Evolutionary conservation across 2,113 vertebrate genomes (phyloP).

Genomic region (Glaucidium brasilianum): DNA sequence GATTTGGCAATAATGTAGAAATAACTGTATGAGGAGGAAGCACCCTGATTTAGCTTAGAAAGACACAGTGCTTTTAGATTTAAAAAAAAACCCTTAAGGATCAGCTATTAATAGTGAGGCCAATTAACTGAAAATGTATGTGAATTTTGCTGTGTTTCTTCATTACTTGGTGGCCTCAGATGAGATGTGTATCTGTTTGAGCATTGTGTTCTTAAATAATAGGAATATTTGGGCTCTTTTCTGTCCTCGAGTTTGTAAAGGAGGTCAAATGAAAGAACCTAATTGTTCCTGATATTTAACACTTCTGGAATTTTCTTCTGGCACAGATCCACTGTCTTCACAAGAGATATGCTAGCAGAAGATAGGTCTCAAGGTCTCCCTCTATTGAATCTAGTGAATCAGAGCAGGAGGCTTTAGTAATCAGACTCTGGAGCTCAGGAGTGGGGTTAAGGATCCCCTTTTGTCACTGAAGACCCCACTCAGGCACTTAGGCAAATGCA

Average conservation of each 20-base stretch:
- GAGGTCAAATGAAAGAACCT: background rate
- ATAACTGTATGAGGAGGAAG: background rate
- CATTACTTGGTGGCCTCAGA: background rate
- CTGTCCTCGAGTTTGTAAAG: background rate
- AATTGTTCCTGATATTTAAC: background rate
- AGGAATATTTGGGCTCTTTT: background rate
- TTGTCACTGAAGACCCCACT: background rate
- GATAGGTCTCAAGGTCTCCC: rapidly evolving
- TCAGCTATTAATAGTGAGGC: background rate
- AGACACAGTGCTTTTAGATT: background rate
- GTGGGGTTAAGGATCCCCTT: background rate
- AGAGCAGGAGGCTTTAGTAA: background rate
- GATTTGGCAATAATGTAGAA: background rate
- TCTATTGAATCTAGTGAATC: background rate
- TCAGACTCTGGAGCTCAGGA: background rate
- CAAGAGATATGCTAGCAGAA: background rate
- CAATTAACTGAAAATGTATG: background rate
- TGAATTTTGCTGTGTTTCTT: background rate
- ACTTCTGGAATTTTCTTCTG: background rate
- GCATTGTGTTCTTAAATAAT: background rate
- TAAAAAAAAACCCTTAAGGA: background rate
- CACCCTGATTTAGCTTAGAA: background rate
- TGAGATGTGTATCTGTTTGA: background rate
- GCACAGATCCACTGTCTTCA: background rate
- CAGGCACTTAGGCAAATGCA: background rate